These are phyloP conservation scores for Crotophaga sulcirostris DNA, from an alignment of 2,113 vertebrate genomes.

Conservation along the genomic window DNA sequence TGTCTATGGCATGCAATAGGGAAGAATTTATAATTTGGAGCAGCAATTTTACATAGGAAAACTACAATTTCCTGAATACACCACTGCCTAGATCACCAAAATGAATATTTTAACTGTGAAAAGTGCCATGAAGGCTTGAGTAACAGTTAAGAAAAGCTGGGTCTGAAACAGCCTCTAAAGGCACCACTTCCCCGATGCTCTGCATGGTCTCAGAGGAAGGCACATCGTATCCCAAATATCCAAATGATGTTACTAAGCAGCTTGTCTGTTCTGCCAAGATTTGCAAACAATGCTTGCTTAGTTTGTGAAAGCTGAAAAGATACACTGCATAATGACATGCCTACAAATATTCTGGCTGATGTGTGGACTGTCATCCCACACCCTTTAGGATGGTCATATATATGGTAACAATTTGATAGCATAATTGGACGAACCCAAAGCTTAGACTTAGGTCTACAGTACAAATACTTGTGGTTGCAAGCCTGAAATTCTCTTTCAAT, in stretches of 20 bases:
- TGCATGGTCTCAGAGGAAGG: neutral
- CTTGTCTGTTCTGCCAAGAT: neutral
- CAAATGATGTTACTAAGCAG: neutral
- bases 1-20: neutral
- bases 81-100: neutral
- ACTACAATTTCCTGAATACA: neutral
- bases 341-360: neutral
- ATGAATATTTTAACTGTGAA: neutral
- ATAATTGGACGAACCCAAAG: neutral
- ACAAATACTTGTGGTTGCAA: constrained; percentile 50
- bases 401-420: neutral
- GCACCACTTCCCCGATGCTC: neutral
- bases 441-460: neutral
- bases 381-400: neutral
- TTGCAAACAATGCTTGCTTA: neutral
- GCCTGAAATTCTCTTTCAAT: constrained; percentile 34
- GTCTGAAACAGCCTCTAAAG: neutral
- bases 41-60: neutral
- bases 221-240: neutral
- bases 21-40: neutral
- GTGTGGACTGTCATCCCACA: neutral
- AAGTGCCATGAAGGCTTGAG: neutral
- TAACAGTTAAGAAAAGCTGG: neutral
- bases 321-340: neutral
- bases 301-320: neutral